phyloP scores from a whole-genome alignment of 2,113 vertebrate genomes.

The Calonectris borealis region DNA sequence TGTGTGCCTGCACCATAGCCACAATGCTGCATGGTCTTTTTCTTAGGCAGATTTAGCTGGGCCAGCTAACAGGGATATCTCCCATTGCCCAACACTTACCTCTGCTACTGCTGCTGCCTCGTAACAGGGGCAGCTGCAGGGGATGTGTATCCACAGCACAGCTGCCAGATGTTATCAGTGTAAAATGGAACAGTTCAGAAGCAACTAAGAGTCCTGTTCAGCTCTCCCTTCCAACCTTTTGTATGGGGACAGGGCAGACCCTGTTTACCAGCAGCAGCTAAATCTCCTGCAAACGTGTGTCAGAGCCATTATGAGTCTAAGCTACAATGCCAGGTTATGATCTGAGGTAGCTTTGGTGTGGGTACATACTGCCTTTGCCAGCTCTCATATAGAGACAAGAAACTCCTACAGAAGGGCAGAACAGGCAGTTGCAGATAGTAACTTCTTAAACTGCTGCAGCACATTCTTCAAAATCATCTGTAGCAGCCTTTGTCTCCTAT shows the following conservation, averaged over 20 bases:
- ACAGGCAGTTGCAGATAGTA: not conserved
- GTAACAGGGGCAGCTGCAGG: not conserved
- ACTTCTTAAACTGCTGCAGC: not conserved
- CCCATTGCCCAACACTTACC: not conserved
- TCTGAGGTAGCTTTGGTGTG: not conserved
- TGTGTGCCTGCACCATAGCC: not conserved
- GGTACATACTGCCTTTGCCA: not conserved
- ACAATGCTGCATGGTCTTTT: not conserved
- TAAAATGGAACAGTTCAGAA: not conserved
- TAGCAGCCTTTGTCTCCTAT: not conserved
- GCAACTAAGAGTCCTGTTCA: not conserved
- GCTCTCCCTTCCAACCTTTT: not conserved
- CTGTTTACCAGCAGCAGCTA: not conserved
- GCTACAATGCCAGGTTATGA: not conserved
- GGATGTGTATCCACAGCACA: not conserved
- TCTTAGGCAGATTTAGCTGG: not conserved
- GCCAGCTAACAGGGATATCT: not conserved
- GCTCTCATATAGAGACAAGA: not conserved
- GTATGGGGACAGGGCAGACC: not conserved
- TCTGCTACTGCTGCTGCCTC: accelerated
- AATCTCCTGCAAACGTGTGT: not conserved
- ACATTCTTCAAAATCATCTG: not conserved
- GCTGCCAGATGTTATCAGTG: not conserved
- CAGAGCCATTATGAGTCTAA: not conserved
- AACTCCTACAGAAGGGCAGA: not conserved